These are phyloP conservation scores for Thera britannica DNA, from an alignment of 2,888 invertebrate genomes.

Conservation along the genomic window DNA sequence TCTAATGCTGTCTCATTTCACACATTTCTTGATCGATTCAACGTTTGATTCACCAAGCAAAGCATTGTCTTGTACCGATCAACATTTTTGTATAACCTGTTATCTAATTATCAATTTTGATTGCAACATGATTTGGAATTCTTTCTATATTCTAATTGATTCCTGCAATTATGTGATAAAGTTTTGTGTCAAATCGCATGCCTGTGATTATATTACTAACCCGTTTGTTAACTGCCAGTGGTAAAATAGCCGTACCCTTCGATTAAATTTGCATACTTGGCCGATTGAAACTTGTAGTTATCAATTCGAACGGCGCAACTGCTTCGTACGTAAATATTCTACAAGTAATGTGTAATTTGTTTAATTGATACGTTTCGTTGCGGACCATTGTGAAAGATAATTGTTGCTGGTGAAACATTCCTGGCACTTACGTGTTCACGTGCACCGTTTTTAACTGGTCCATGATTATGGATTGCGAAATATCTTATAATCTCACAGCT, in stretches of 20 bases:
- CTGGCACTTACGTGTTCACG: constrained; percentile 43
- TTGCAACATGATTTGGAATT: neutral
- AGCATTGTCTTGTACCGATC: neutral
- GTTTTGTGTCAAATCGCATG: constrained; percentile 22
- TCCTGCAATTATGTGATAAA: neutral
- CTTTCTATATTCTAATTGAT: neutral
- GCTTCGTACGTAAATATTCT: constrained; percentile 45
- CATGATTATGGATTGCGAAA: constrained; percentile 45
- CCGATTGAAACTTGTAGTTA: constrained; percentile 47
- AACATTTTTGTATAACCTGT: neutral
- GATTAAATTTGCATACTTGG: constrained; percentile 59
- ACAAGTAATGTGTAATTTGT: constrained; percentile 54
- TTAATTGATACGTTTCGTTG: constrained; percentile 57
- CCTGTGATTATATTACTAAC: constrained; percentile 41
- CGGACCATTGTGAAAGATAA: constrained; percentile 57
- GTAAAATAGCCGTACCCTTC: constrained; percentile 55
- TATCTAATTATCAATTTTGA: neutral
- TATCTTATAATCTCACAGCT: constrained; percentile 38
- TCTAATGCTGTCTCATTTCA: constrained; percentile 16
- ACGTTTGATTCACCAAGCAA: neutral
- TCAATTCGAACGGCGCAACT: constrained; percentile 50
- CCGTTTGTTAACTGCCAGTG: constrained; percentile 47
- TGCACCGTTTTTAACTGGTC: constrained; percentile 46
- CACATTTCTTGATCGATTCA: constrained; percentile 7
- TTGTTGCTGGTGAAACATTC: constrained; percentile 50